Evolutionary conservation across 1,140 invertebrate genomes (phyloP), one percentile per base, ranked within the genome.

Genomic region (Calliphora vicina): DNA sequence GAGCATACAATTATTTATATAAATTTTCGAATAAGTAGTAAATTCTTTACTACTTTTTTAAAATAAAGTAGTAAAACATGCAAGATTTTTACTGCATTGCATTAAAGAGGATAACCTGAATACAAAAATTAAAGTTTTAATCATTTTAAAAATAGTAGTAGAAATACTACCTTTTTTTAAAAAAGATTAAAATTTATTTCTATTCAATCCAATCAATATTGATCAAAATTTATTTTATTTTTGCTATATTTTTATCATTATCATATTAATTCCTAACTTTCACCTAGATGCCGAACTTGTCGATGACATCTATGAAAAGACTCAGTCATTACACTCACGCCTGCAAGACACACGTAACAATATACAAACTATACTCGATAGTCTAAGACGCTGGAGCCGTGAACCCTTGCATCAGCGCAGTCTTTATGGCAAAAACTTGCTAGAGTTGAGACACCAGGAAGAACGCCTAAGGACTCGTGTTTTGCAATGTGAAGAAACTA

Each of bases 341-440:
- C 92, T 95, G 5, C 91, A 92, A 82, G 91, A 93, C 83, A 91
- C 94, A 2, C 94, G 95, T 87, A 87, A 91, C 25, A 93, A 93
- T 84, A 57, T 90, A 50, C 81, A 86, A 0, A 76, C 85, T 81
- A 91, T 91, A 17, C 83, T 89, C 83, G 90, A 91, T 74, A 87
- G 94, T 43, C 93, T 94, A 87, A 90, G 91, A 2, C 91, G 91
- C 2, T 94, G 94, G 94, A 92, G 91, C 72, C 91, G 91, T 27
- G 86, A 88, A 74, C 93, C 94, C 50, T 86, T 94, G 74, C 94
- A 93, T 91, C 92, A 93, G 84, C 87, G 94, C 3, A 89, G 86
- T 85, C 91, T 93, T 84, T 91, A 91, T n/a, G 93, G 92, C 67
- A 92, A 93, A 27, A 90, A 91, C 27, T 85, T 94, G 8, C 87